Conservation (phyloP, 2,888 invertebrate species). For the Euphydryas editha region DNA sequence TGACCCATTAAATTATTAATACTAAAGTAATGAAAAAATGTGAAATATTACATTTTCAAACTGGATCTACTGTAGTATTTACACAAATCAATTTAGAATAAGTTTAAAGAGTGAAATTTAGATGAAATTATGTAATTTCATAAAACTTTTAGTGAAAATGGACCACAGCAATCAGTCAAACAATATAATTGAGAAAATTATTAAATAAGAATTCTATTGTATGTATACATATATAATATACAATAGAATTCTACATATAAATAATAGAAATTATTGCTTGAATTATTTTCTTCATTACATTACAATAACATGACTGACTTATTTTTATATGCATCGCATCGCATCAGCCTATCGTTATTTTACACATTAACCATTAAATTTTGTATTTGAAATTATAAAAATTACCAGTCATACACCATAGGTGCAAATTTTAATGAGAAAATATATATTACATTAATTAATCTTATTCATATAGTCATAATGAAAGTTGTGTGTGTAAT, state of each 20-base stretch:
- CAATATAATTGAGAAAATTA: background rate
- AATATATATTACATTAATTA: conserved; percentile 6
- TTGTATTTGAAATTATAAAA: conserved; percentile 21
- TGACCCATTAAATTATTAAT: too few species aligned
- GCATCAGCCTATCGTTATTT: too few species aligned
- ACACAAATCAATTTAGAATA: background rate
- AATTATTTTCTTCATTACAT: background rate
- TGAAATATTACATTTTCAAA: background rate
- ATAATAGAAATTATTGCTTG: conserved; percentile 6
- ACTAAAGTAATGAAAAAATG: background rate
- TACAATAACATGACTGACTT: background rate
- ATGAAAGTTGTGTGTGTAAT: background rate
- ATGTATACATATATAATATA: too few species aligned
- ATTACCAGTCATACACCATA: conserved; percentile 36
- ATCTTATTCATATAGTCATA: background rate
- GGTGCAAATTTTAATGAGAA: conserved; percentile 26
- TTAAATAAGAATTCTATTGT: too few species aligned
- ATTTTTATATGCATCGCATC: too few species aligned
- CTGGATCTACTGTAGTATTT: too few species aligned
- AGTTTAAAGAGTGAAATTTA: background rate
- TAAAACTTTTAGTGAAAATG: background rate
- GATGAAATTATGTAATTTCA: background rate
- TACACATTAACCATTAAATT: background rate
- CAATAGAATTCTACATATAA: too few species aligned
- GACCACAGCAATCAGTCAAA: background rate